phyloP scores from a whole-genome alignment of 2,888 invertebrate species.

The Polydrusus pterygomalis region DNA sequence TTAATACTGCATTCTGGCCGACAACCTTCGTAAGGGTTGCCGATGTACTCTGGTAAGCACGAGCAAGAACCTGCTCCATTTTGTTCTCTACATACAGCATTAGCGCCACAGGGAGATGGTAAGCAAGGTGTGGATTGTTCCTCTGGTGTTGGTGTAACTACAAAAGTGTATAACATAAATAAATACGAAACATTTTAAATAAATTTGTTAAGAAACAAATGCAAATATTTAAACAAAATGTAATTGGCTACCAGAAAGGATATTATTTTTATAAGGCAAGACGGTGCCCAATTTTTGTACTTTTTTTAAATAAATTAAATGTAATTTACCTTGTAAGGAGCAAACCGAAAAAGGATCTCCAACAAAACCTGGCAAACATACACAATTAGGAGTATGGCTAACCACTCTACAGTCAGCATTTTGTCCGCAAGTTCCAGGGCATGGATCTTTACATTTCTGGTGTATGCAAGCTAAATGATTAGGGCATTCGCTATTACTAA shows the following conservation, averaged over 20 bases:
- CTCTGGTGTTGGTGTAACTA: slow-evolving; percentile 56
- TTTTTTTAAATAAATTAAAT: neutral
- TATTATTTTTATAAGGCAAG: neutral
- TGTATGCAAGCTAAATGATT: slow-evolving; percentile 83
- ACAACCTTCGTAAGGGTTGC: slow-evolving; percentile 83
- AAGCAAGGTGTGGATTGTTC: slow-evolving; percentile 75
- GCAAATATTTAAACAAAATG: too few relatives aligned
- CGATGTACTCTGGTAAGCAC: slow-evolving; percentile 81
- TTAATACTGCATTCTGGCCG: slow-evolving; percentile 84
- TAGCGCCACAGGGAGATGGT: slow-evolving; percentile 84
- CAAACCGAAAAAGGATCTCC: slow-evolving; percentile 84
- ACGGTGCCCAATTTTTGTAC: neutral
- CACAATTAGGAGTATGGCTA: slow-evolving; percentile 83
- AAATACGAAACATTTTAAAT: neutral
- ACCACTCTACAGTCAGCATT: slow-evolving; percentile 83
- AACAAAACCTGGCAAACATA: slow-evolving; percentile 76
- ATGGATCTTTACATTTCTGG: slow-evolving; percentile 85
- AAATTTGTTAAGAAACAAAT: neutral
- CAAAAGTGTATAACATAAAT: slow-evolving; percentile 57
- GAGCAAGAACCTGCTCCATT: slow-evolving; percentile 82
- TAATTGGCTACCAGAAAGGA: too few relatives aligned
- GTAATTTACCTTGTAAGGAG: slow-evolving; percentile 49
- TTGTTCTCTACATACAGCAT: slow-evolving; percentile 81
- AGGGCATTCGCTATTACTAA: slow-evolving; percentile 82
- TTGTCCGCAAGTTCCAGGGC: slow-evolving; percentile 83